Percentiles rank a stretch among this genome's conserved stretches.
Evolutionary conservation across 2,113 vertebrate species (phyloP).

Genomic region (Sprattus sprattus): DNA sequence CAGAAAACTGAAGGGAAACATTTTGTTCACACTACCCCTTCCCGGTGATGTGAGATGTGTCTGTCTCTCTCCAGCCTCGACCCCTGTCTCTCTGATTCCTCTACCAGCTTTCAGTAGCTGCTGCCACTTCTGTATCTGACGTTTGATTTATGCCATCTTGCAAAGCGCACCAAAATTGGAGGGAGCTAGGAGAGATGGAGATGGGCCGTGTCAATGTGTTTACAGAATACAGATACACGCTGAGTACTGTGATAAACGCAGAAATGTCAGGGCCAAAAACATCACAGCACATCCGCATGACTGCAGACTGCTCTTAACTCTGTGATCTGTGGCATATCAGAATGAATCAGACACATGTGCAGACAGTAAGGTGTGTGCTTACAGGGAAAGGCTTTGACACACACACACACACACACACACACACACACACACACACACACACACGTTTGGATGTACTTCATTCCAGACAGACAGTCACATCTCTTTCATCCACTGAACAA

Average conservation of each 20-base stretch:
- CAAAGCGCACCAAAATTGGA: constrained; percentile 38
- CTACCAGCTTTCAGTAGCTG: not conserved
- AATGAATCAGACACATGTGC: not conserved
- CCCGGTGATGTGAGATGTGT: not conserved
- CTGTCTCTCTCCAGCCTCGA: not conserved
- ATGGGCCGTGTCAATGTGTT: constrained; percentile 23
- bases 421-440: no score
- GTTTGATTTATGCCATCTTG: constrained; percentile 44
- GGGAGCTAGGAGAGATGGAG: constrained; percentile 27
- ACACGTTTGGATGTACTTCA: not conserved
- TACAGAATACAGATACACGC: not conserved
- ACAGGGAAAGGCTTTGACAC: not conserved
- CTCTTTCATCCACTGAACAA: not conserved
- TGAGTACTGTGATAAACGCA: not conserved
- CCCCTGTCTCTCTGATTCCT: no score
- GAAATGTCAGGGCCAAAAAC: not conserved
- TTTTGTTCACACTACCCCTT: not conserved
- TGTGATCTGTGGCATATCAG: not conserved
- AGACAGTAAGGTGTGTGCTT: not conserved
- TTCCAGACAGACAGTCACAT: not conserved
- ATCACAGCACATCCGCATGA: not conserved
- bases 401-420: no score
- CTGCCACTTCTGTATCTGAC: not conserved
- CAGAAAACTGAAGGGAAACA: constrained; percentile 34
- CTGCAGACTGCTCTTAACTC: not conserved